Percentiles rank a stretch among this genome's conserved stretches.
Evolutionary conservation across 2,113 vertebrate genomes (phyloP).

Genomic region (Mesoclemmys tuberculata): DNA sequence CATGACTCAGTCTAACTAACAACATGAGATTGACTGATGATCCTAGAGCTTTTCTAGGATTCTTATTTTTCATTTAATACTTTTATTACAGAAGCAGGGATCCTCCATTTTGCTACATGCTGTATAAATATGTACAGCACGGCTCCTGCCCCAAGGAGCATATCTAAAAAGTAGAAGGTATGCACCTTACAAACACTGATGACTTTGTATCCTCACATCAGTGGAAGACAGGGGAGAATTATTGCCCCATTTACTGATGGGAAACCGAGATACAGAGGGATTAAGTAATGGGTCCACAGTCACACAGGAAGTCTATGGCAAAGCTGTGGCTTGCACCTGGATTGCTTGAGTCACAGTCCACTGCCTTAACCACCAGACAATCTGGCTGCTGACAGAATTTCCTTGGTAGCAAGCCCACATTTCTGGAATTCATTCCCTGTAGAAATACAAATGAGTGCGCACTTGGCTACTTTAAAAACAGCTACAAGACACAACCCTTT

Average conservation of each 20-base stretch:
- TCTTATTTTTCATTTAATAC: constrained; percentile 7
- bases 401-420: constrained; percentile 58
- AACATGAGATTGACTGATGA: neutral
- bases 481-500: constrained; percentile 44
- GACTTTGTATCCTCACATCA: neutral
- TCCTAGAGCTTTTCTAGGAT: constrained; percentile 25
- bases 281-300: constrained; percentile 10
- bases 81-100: neutral
- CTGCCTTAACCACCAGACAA: constrained; percentile 3
- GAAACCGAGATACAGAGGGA: neutral
- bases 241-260: constrained; percentile 32
- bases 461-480: constrained; percentile 53
- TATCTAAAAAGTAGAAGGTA: neutral
- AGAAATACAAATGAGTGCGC: constrained; percentile 63
- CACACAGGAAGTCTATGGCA: constrained; percentile 26
- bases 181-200: neutral
- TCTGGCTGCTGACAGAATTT: constrained; percentile 33
- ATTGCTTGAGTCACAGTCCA: constrained; percentile 51
- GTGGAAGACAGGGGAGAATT: neutral
- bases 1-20: neutral
- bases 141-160: neutral
- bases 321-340: constrained; percentile 44
- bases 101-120: neutral
- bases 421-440: constrained; percentile 64
- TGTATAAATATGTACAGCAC: neutral